These are phyloP conservation scores for Tapirus terrestris DNA, from an alignment of 2,113 vertebrate genomes.

Conservation along the genomic window DNA sequence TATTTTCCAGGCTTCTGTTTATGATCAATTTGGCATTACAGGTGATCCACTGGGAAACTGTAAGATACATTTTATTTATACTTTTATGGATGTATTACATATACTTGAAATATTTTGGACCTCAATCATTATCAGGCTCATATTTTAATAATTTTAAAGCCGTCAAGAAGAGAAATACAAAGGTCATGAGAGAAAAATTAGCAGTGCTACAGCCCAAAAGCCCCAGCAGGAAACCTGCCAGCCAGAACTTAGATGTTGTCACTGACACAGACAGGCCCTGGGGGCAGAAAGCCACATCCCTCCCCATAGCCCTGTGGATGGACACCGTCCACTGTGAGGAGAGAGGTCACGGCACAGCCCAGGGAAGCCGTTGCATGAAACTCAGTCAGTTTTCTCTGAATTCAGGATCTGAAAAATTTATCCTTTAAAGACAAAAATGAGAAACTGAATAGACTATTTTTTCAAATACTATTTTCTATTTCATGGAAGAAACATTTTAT, in stretches of 20 bases:
- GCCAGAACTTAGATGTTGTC: not conserved
- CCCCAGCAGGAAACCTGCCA: not conserved
- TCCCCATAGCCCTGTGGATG: not conserved
- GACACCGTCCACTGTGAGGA: not conserved
- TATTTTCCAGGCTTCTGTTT: slow-evolving; percentile 74
- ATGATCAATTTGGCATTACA: slow-evolving; percentile 75
- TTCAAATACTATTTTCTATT: not conserved
- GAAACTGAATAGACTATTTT: not conserved
- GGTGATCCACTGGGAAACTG: slow-evolving; percentile 42
- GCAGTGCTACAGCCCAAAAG: not conserved
- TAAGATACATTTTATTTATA: not conserved
- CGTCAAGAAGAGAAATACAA: not conserved
- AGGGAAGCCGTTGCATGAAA: not conserved
- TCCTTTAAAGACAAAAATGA: not conserved
- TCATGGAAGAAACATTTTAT: not conserved
- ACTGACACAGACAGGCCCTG: no score
- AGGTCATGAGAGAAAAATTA: not conserved
- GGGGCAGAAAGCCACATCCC: not conserved
- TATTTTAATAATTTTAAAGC: not conserved
- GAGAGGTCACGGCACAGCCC: not conserved
- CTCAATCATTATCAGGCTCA: not conserved
- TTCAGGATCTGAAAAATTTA: not conserved
- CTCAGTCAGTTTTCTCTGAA: not conserved
- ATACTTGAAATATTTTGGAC: not conserved
- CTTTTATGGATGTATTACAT: not conserved